A percentile compares a stretch with the other conserved stretches of the same genome.
These are phyloP conservation scores for Budorcas taxicolor DNA, from an alignment of 2,113 vertebrate genomes.

Conservation along the genomic window DNA sequence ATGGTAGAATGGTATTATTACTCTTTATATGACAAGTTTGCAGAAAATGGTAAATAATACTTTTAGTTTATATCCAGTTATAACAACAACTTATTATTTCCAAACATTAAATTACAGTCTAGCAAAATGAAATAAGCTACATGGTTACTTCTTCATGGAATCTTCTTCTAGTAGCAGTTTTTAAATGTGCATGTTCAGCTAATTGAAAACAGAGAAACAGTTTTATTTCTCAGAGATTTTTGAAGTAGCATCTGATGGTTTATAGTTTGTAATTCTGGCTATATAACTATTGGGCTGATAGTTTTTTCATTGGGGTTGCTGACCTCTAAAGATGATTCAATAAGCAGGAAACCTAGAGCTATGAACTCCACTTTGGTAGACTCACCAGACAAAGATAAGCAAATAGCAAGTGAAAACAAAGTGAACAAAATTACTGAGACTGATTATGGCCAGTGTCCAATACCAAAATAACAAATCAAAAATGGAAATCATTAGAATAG, in stretches of 20 bases:
- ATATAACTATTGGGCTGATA: background rate
- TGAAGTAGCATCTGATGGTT: constrained; percentile 21
- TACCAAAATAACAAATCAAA: background rate
- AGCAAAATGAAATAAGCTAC: constrained; percentile 57
- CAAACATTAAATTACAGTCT: constrained; percentile 60
- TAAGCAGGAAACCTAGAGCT: background rate
- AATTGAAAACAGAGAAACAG: constrained; percentile 33
- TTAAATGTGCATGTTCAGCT: constrained; percentile 52
- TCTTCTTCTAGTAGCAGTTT: constrained; percentile 51
- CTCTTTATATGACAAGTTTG: constrained; percentile 38
- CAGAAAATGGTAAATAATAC: constrained; percentile 41
- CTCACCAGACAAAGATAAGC: background rate
- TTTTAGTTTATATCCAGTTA: constrained; percentile 41
- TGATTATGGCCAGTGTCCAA: background rate
- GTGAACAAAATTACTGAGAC: background rate
- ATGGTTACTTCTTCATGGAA: constrained; percentile 47
- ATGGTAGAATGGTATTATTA: constrained; percentile 39
- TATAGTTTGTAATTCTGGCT: constrained; percentile 25
- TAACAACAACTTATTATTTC: constrained; percentile 54
- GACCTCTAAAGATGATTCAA: constrained; percentile 22
- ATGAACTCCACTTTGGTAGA: background rate
- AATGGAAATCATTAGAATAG: background rate
- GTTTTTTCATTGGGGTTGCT: constrained; percentile 30
- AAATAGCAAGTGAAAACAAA: constrained; percentile 1
- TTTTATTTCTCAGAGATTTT: constrained; percentile 9